Evolutionary conservation across 2,888 invertebrate species (phyloP).

Genomic region (Ophraella communa): DNA sequence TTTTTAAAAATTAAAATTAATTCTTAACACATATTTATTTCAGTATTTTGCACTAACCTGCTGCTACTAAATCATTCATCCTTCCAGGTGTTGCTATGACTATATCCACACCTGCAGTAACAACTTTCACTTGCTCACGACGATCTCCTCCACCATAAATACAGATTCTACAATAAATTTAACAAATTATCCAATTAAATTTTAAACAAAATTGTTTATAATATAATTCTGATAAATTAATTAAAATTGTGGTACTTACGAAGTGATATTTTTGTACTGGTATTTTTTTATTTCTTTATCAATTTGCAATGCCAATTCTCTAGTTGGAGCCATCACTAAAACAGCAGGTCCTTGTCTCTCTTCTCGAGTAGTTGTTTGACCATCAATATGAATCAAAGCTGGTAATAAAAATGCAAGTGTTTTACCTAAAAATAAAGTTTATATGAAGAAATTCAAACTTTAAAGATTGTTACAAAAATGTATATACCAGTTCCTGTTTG

Average conservation of each 20-base stretch:
- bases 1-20: too few relatives aligned
- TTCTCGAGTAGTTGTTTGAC: conserved; percentile 76
- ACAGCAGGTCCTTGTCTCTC: conserved; percentile 84
- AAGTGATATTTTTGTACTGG: conserved; percentile 83
- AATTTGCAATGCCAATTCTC: conserved; percentile 93
- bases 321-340: conserved; percentile 88
- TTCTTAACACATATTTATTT: too few relatives aligned
- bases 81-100: conserved; percentile 95
- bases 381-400: conserved; percentile 91
- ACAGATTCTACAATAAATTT: conserved; percentile 71
- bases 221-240: too few relatives aligned
- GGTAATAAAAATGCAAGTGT: conserved; percentile 93
- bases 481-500: conserved; percentile 80
- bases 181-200: conserved; percentile 11
- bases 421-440: conserved; percentile 65
- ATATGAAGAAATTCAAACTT: background rate
- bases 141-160: conserved; percentile 91
- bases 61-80: conserved; percentile 85
- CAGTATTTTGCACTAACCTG: conserved; percentile 51
- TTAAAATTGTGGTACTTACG: too few relatives aligned
- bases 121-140: conserved; percentile 75
- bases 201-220: too few relatives aligned
- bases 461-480: background rate
- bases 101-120: conserved; percentile 86
- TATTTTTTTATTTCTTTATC: conserved; percentile 91